Evolutionary conservation across 2,888 invertebrate genomes (phyloP).

Genomic region (Automeris io): DNA sequence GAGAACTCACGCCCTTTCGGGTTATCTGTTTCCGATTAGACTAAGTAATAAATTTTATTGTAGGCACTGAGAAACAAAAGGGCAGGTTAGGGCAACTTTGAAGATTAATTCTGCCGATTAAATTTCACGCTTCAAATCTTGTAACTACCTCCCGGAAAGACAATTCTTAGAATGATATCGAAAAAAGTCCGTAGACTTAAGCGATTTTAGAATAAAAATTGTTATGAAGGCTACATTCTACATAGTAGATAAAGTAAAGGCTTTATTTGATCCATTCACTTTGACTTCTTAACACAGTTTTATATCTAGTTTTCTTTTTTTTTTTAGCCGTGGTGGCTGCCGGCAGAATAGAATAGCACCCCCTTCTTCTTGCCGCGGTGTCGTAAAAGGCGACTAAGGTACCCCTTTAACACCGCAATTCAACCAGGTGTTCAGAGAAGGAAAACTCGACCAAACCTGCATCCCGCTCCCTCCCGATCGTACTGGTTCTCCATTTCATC

Average conservation of each 20-base stretch:
- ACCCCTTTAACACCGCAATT: no score
- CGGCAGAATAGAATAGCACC: no score
- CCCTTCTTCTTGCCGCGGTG: no score
- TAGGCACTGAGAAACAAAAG: constrained; percentile 61
- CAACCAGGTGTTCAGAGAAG: no score
- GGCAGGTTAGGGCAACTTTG: constrained; percentile 50
- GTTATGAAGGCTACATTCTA: background rate
- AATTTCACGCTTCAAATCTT: constrained; percentile 66
- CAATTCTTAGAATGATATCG: constrained; percentile 45
- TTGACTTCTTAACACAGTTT: no score
- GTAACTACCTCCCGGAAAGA: constrained; percentile 50
- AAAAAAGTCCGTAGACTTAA: constrained; percentile 31
- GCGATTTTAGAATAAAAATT: constrained; percentile 19
- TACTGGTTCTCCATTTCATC: no score
- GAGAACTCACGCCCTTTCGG: constrained; percentile 34
- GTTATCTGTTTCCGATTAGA: constrained; percentile 62
- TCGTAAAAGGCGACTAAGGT: no score
- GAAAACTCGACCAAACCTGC: no score
- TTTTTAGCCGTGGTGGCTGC: no score
- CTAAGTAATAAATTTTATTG: constrained; percentile 60
- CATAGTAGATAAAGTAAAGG: background rate
- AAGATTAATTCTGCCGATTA: constrained; percentile 73
- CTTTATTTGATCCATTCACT: no score
- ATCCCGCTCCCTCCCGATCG: no score
- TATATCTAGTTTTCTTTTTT: no score